Base-by-base conservation (phyloP, 2,888 invertebrate genomes). In the Xiphydria camelus region DNA sequence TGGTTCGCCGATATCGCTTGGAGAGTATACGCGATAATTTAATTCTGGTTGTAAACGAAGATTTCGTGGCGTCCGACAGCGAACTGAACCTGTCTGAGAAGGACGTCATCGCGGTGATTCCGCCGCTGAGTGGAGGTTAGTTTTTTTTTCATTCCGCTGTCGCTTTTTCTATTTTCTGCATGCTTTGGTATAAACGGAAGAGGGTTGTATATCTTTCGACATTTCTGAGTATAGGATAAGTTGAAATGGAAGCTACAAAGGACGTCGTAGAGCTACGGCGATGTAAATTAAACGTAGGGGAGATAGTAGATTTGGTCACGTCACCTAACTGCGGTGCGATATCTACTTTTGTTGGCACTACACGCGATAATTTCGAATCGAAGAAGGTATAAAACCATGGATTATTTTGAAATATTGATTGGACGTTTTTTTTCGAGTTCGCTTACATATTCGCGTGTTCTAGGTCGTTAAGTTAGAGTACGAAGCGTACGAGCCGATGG, bases 401-500 rank as follows among this genome's bases (percentile, higher is more conserved):
- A n/a, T n/a, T n/a, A n/a, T n/a, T n/a, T n/a, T n/a, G n/a, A n/a
- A n/a, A n/a, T n/a, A n/a, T n/a, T n/a, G n/a, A n/a, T n/a, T n/a
- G n/a, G n/a, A n/a, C n/a, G n/a, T n/a, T n/a, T n/a, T n/a, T n/a
- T n/a, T n/a, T n/a, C n/a, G n/a, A n/a, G n/a, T n/a, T n/a, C n/a
- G n/a, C n/a, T n/a, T n/a, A n/a, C n/a, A n/a, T n/a, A n/a, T n/a
- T n/a, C n/a, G n/a, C 5, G 49, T 18, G 26, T 25, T 66, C 2
- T 68, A 87, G 85, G 95, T 97, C n/a, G 54, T 88, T n/a, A 82
- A 82, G 44, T 78, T 97, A 39, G 91, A 93, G 68, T 98, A 97
- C 78, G 96, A 97, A 77, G 93, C 94, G 0, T 97, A 96, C 70
- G 88, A 90, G 61, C 79, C 86, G 1, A 97, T 97, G 97, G 96